Conservation (phyloP, 2,797 vertebrate species). For the Onychomys torridus region DNA sequence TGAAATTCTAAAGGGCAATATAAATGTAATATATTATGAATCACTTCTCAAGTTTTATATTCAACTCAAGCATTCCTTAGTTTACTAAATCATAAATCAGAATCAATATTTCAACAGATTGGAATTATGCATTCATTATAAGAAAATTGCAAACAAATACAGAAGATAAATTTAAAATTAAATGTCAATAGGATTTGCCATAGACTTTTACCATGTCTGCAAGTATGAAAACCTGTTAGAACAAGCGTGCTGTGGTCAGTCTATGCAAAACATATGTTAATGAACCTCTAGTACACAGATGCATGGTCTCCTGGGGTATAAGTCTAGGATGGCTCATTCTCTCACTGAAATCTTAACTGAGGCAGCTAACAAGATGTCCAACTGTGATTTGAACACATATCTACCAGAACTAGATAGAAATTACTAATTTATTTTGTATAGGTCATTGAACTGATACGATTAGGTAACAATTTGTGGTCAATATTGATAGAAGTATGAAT, state of each 20-base stretch:
- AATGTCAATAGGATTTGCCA: constrained; percentile 70
- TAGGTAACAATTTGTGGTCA: constrained; percentile 60
- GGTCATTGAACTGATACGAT: constrained; percentile 67
- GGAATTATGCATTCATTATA: constrained; percentile 65
- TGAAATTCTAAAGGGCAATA: constrained; percentile 71
- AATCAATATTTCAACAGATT: constrained; percentile 76
- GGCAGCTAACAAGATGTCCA: constrained; percentile 69
- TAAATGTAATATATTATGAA: constrained; percentile 73
- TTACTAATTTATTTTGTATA: constrained; percentile 70
- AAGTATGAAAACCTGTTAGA: constrained; percentile 61
- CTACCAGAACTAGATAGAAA: constrained; percentile 42
- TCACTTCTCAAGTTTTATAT: constrained; percentile 71
- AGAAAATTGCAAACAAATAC: constrained; percentile 72
- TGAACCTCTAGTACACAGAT: constrained; percentile 21
- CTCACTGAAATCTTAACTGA: constrained; percentile 44
- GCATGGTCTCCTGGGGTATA: not conserved
- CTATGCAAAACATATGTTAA: constrained; percentile 47
- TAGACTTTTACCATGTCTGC: constrained; percentile 38
- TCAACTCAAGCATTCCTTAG: constrained; percentile 62
- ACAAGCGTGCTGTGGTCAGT: constrained; percentile 39
- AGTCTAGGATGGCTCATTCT: constrained; percentile 10
- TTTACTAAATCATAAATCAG: constrained; percentile 71
- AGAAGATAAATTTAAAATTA: constrained; percentile 68
- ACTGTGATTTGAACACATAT: constrained; percentile 66
- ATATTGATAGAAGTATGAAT: constrained; percentile 30